Base-by-base conservation (phyloP, 1,140 invertebrate genomes). In the Drosophila arizonae region DNA sequence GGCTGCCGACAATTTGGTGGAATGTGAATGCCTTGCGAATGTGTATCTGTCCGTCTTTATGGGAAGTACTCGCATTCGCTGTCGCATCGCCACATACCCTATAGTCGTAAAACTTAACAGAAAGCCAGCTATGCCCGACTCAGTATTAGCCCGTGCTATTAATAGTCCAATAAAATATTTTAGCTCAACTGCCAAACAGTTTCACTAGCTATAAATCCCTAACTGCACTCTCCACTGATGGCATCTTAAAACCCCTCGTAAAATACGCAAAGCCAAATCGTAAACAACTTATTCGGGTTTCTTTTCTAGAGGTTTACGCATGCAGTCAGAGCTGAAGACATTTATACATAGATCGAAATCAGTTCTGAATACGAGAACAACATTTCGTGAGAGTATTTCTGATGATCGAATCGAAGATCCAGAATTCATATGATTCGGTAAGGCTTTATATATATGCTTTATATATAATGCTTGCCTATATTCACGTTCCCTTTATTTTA, bases 1-100 rank as follows among this genome's bases (percentile, higher is more conserved):
- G 70, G 56, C 70, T 64, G 70, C 70, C 70, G 64, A 57, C 70
- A 61, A 72, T 72, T 72, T 68, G 64, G 63, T 11, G 69, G 69
- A 72, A 67, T 72, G 69, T 72, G 69, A 72, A 67, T 71, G 68
- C 51, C 51, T 71, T 71, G 61, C 43, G 45, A 64, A 64, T 65
- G 46, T 41, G 36, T 54, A 60, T 67, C 6, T 30, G 4, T 4
- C 0, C 4, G 39, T 43, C 43, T 45, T 13, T 36, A 55, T 0
- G 9, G 50, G 33, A 33, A 30, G 43, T 30, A 56, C 67, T 55
- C 39, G 41, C n/a, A 60, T 17, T 30, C 2, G 28, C 28, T 1
- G 2, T 33, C 36, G 28, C 15, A 48, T 33, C 21, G 43, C 9
- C 17, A 41, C 10, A 51, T 17, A 51, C 56, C 54, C 43, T 50